Conservation (phyloP, 1,140 invertebrate species). For the Telenomus remus region DNA sequence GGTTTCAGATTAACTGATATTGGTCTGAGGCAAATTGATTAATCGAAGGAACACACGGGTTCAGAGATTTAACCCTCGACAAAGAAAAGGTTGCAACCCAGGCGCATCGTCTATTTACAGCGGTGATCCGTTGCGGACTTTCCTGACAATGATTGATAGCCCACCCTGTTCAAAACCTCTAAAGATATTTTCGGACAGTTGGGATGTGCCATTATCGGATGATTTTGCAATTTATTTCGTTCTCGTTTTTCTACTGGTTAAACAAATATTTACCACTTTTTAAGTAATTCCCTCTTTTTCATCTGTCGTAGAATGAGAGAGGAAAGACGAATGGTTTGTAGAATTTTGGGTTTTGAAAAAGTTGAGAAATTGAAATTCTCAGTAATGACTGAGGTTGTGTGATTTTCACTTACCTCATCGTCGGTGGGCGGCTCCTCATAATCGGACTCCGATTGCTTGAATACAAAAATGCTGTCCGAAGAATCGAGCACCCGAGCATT, state of each 20-base stretch:
- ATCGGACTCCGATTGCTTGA: constrained; percentile 70
- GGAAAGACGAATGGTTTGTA: too few species aligned
- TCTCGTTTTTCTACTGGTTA: not conserved
- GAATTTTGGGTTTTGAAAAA: too few species aligned
- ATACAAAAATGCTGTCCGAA: constrained; percentile 72
- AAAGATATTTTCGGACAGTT: constrained; percentile 55
- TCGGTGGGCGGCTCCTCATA: constrained; percentile 71
- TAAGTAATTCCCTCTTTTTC: too few species aligned
- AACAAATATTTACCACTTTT: constrained; percentile 1
- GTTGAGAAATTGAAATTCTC: too few species aligned
- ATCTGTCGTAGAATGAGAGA: too few species aligned
- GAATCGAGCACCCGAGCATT: constrained; percentile 65
- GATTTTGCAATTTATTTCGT: constrained; percentile 16
- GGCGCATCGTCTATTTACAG: constrained; percentile 60
- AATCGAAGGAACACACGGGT: not conserved
- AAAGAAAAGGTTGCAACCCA: constrained; percentile 26
- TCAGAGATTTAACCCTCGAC: not conserved
- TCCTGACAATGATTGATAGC: constrained; percentile 67
- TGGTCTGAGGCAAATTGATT: not conserved
- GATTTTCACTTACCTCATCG: constrained; percentile 65
- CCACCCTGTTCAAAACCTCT: constrained; percentile 50
- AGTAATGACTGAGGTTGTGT: too few species aligned
- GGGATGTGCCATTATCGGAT: constrained; percentile 53
- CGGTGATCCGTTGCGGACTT: constrained; percentile 51
- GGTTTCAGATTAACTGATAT: too few species aligned